A percentile compares a stretch with the other conserved stretches of the same genome.
These are phyloP conservation scores for Mallotus villosus DNA, from an alignment of 2,797 vertebrate genomes.

Conservation along the genomic window DNA sequence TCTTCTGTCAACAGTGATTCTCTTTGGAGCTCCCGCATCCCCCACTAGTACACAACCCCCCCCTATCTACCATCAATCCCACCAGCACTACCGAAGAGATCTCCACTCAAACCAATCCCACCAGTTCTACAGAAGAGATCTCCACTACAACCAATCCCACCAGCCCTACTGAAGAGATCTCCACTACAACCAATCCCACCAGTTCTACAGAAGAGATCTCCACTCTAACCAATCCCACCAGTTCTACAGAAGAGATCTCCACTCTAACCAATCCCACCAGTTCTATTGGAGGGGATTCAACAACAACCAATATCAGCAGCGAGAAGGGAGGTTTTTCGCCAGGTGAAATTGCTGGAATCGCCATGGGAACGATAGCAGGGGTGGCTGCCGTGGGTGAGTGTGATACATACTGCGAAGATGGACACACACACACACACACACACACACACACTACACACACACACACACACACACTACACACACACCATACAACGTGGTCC, in stretches of 20 bases:
- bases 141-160: rapidly evolving
- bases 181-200: rapidly evolving
- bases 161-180: neutral
- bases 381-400: slow-evolving; percentile 62
- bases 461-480: slow-evolving; percentile 4
- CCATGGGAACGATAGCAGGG: slow-evolving; percentile 63
- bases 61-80: no score
- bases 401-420: neutral
- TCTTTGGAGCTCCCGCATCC: no score
- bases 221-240: rapidly evolving
- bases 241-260: rapidly evolving
- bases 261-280: neutral
- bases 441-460: neutral
- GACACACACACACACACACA: neutral
- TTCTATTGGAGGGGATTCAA: neutral
- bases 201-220: rapidly evolving
- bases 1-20: no score
- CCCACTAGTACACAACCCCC: no score
- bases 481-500: neutral
- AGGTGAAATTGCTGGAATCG: slow-evolving; percentile 61
- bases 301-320: neutral
- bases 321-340: slow-evolving; percentile 26
- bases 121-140: neutral
- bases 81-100: neutral
- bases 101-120: rapidly evolving